These are phyloP conservation scores for Cyanocitta stelleri DNA, from an alignment of 2,113 vertebrate genomes.

Conservation along the genomic window DNA sequence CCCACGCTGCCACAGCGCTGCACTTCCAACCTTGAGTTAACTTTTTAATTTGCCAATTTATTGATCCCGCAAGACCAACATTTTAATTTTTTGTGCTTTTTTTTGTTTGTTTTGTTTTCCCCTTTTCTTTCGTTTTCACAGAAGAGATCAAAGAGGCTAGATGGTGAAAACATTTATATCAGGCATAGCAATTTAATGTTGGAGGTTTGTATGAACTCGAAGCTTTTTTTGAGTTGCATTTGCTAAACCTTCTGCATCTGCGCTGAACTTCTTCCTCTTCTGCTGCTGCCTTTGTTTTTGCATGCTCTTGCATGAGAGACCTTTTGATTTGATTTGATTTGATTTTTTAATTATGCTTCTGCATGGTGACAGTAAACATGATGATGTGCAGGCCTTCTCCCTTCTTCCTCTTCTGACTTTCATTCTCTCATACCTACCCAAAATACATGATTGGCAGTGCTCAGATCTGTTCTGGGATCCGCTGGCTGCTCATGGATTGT, in stretches of 20 bases:
- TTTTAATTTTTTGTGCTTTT: constrained; percentile 82
- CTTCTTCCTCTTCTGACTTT: constrained; percentile 65
- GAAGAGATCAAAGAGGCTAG: constrained; percentile 98
- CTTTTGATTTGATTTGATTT: background rate
- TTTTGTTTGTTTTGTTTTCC: constrained; percentile 59
- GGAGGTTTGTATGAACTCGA: constrained; percentile 97
- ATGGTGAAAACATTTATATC: constrained; percentile 99
- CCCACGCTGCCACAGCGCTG: constrained; percentile 56
- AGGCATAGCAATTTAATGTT: constrained; percentile 99
- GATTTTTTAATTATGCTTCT: constrained; percentile 52
- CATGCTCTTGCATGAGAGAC: constrained; percentile 71
- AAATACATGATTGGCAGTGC: constrained; percentile 78
- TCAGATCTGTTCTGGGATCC: background rate
- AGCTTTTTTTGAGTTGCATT: constrained; percentile 72
- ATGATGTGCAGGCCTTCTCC: constrained; percentile 43
- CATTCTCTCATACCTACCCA: constrained; percentile 57
- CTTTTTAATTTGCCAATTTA: constrained; percentile 74
- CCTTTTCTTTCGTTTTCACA: constrained; percentile 84
- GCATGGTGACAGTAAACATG: constrained; percentile 65
- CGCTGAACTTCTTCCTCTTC: constrained; percentile 52
- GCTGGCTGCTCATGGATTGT: background rate
- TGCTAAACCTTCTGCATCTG: constrained; percentile 69
- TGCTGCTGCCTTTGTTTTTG: constrained; percentile 68
- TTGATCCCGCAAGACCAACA: constrained; percentile 68
- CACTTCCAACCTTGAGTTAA: constrained; percentile 56